Evolutionary conservation across 2,113 vertebrate genomes (phyloP), one percentile per base, ranked within the genome.

Genomic region (Potamarius usumacintae): DNA sequence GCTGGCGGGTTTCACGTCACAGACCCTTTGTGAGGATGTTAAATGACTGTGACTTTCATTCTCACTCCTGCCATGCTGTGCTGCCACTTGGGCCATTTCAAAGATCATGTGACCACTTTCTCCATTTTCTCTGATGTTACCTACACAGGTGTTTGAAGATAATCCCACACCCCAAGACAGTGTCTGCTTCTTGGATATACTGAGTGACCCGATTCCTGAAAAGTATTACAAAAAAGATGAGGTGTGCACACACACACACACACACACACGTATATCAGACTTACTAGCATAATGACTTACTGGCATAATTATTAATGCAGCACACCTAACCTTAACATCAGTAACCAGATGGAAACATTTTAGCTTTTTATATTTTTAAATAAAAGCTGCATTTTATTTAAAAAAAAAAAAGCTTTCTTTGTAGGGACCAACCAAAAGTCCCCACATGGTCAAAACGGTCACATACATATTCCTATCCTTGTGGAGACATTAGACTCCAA

Each of bases 191-290:
- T 88, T 96, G 91, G 95, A 96, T 87, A 96, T 96, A 89, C 89
- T 96, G 83, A 92, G 79, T 85, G 95, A 96, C 91, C 94, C 94
- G 20, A 93, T 94, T 86, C 95, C 95, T 42, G 95, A 95, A 27
- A 96, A 93, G 83, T 90, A 95, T 90, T 95, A 95, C 90, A 94
- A 91, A 90, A 88, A 93, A 53, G 85, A 91, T 7, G 95, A 96
- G 94, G 95, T 95, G 90, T 7, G 53, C n/a, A 55, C 9, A 9
- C 78, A 60, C 55, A 83, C 27, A 27, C 2, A 63, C 25, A 80
- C 60, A 57, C 84, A 86, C 52, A 74, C 34, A 34, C 22, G 57
- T 82, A 88, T 12, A 57, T 53, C 0, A 8, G n/a, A 27, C 52
- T 79, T 79, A 1, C 20, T 50, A 25, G 4, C 18, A 20, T 27